These are phyloP conservation scores for Ornithorhynchus anatinus DNA, from an alignment of 2,113 vertebrate genomes.

Conservation along the genomic window DNA sequence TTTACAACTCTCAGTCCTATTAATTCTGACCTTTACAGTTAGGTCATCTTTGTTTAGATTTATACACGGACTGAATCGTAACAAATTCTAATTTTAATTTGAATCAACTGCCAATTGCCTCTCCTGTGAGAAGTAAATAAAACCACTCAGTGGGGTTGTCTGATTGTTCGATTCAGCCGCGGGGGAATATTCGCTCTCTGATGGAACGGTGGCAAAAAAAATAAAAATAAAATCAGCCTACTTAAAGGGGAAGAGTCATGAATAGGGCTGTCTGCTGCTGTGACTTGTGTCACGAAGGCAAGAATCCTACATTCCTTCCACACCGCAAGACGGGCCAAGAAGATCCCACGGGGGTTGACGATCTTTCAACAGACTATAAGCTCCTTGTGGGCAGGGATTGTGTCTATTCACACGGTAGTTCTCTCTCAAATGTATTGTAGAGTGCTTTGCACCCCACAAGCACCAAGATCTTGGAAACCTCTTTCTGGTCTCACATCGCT, in stretches of 20 bases:
- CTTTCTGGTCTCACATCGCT: too few species aligned
- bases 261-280: not conserved
- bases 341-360: conserved; percentile 25
- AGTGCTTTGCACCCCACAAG: too few species aligned
- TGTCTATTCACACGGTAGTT: too few species aligned
- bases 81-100: conserved; percentile 37
- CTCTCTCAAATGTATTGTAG: too few species aligned
- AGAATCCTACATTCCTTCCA: conserved; percentile 21
- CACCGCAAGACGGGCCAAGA: not conserved
- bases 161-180: not conserved
- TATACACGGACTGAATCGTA: conserved; percentile 45
- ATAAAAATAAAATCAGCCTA: not conserved
- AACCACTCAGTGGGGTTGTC: conserved; percentile 24
- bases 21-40: conserved; percentile 49
- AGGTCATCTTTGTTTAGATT: conserved; percentile 12
- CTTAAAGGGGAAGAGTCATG: not conserved
- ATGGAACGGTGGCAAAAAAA: not conserved
- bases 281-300: not conserved
- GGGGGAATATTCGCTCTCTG: conserved; percentile 1
- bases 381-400: too few species aligned
- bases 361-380: too few species aligned
- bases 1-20: conserved; percentile 1
- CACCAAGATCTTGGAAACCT: too few species aligned
- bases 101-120: conserved; percentile 28
- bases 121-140: conserved; percentile 23